phyloP scores from a whole-genome alignment of 2,113 vertebrate genomes.

The Stomatorhinus ivindoensis region DNA sequence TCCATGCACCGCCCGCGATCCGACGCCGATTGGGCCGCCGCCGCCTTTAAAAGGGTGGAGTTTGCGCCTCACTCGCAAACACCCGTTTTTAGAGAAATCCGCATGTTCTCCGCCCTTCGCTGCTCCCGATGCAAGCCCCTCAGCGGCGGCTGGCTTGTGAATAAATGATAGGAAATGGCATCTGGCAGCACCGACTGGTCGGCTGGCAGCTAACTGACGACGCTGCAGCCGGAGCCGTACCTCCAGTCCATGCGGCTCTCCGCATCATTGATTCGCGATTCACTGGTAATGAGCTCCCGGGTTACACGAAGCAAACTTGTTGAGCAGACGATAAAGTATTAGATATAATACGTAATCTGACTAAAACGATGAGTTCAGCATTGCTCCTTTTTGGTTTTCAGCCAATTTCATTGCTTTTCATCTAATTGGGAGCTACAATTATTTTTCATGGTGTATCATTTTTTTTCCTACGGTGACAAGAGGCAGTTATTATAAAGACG shows the following conservation, averaged over 20 bases:
- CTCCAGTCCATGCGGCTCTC: neutral
- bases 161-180: neutral
- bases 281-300: neutral
- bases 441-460: neutral
- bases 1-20: slow-evolving; percentile 32
- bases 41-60: slow-evolving; percentile 26
- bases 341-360: neutral
- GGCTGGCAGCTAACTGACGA: neutral
- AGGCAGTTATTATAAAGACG: neutral
- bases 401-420: neutral
- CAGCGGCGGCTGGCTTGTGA: neutral
- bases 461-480: neutral
- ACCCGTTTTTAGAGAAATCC: neutral
- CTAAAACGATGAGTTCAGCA: neutral
- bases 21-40: slow-evolving; percentile 38
- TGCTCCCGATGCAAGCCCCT: neutral
- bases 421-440: neutral
- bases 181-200: neutral
- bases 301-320: neutral
- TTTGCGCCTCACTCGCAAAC: neutral
- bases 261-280: neutral
- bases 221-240: neutral
- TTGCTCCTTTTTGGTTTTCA: neutral
- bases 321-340: neutral
- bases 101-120: neutral